phyloP scores from a whole-genome alignment of 2,888 invertebrate species.

The Stomorhina lunata region DNA sequence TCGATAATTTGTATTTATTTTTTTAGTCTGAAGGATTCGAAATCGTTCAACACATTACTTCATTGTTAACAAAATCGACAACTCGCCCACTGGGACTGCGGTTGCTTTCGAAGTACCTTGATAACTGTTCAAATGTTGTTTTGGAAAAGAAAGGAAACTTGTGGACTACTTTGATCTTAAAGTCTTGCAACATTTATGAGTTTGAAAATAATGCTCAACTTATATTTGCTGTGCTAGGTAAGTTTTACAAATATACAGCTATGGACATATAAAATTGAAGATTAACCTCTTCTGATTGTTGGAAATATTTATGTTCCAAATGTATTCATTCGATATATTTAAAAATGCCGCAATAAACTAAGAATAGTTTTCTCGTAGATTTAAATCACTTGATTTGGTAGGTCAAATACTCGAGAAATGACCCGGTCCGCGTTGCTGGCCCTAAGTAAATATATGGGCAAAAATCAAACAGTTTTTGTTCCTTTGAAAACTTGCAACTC shows the following conservation, averaged over 20 bases:
- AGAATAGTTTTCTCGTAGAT: no score
- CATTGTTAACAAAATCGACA: constrained; percentile 67
- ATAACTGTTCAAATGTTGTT: constrained; percentile 68
- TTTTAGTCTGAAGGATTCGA: constrained; percentile 46
- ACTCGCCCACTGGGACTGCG: constrained; percentile 68
- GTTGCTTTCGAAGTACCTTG: constrained; percentile 68
- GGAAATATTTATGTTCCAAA: no score
- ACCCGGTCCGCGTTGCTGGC: no score
- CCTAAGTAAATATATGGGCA: no score
- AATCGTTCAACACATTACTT: constrained; percentile 69
- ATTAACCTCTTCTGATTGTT: no score
- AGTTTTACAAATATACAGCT: no score
- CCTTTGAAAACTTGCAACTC: no score
- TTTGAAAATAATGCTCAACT: neutral
- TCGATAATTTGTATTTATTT: neutral
- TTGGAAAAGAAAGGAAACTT: constrained; percentile 70
- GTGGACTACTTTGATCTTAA: constrained; percentile 71
- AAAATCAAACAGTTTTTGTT: no score
- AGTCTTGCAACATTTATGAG: constrained; percentile 69
- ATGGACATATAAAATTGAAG: no score
- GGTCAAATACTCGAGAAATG: no score
- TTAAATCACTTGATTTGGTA: no score
- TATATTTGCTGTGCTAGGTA: constrained; percentile 45
- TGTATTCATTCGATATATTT: neutral
- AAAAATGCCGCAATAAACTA: no score